Percentiles rank a stretch among this genome's conserved stretches.
phyloP scores from a whole-genome alignment of 2,113 vertebrate species.

The Sclerurus mexicanus region DNA sequence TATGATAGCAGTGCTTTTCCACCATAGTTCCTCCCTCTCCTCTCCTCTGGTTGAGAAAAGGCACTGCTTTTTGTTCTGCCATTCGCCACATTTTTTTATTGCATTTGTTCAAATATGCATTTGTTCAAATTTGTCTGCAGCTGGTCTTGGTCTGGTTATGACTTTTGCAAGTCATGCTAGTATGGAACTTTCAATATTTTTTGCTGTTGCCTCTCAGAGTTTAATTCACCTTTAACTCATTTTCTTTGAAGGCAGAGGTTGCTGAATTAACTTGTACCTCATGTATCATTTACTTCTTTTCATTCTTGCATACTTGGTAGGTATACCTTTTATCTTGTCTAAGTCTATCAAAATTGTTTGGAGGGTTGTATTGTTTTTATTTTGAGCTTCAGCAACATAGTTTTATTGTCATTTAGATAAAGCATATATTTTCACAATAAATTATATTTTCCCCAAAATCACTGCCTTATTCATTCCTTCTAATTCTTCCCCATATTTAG shows the following conservation, averaged over 20 bases:
- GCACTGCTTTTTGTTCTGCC: neutral
- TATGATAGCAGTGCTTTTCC: neutral
- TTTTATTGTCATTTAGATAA: neutral
- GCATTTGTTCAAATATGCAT: neutral
- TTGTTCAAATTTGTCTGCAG: neutral
- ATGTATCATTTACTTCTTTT: neutral
- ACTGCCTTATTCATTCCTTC: neutral
- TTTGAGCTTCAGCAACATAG: neutral
- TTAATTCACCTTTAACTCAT: neutral
- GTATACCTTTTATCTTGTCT: neutral
- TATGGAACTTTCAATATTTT: neutral
- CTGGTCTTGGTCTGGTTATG: neutral
- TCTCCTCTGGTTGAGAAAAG: neutral
- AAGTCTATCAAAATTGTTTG: neutral
- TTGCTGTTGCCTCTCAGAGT: neutral
- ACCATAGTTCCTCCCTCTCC: neutral
- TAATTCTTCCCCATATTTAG: neutral
- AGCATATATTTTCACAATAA: neutral
- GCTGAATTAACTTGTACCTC: neutral
- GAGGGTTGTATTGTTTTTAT: neutral
- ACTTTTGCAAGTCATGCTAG: neutral
- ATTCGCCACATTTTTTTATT: neutral
- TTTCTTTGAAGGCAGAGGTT: neutral
- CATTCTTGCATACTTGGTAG: neutral
- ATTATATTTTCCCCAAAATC: neutral